phyloP scores from a whole-genome alignment of 64 coral and sea anemone genomes.

The Montipora efflorescens region DNA sequence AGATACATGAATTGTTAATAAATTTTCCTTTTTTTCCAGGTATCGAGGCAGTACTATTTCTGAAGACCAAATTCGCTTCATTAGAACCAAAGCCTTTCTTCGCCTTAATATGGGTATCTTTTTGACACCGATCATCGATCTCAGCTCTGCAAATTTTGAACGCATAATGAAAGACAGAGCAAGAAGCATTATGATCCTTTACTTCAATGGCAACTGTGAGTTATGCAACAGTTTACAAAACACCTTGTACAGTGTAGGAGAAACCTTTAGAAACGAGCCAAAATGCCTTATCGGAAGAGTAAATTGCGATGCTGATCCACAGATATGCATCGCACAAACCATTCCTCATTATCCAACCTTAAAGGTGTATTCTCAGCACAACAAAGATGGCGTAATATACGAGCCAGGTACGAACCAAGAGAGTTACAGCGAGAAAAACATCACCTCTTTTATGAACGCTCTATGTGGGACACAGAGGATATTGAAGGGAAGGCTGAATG shows the following conservation, averaged over 20 bases:
- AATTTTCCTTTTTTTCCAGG: constrained; percentile 19
- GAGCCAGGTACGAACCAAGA: constrained; percentile 90
- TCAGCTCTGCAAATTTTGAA: constrained; percentile 92
- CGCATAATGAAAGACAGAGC: constrained; percentile 85
- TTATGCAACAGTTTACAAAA: constrained; percentile 78
- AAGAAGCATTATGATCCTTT: constrained; percentile 81
- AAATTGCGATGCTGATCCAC: constrained; percentile 75
- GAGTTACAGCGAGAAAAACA: constrained; percentile 87
- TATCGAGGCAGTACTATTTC: constrained; percentile 75
- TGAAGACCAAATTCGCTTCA: constrained; percentile 83
- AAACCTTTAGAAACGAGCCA: constrained; percentile 89
- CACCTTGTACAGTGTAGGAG: constrained; percentile 46
- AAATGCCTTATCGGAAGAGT: constrained; percentile 84
- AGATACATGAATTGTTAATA: too few species aligned
- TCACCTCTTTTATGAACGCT: constrained; percentile 92
- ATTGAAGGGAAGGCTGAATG: constrained; percentile 71
- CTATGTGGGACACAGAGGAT: constrained; percentile 87
- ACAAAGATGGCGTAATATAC: constrained; percentile 95
- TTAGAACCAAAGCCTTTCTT: constrained; percentile 72
- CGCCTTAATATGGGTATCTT: constrained; percentile 73
- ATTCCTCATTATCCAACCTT: constrained; percentile 94
- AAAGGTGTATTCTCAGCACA: constrained; percentile 85
- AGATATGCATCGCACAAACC: constrained; percentile 73
- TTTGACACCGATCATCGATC: constrained; percentile 79
- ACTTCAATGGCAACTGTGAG: constrained; percentile 86